A percentile compares a stretch with the other conserved stretches of the same genome.
These are phyloP conservation scores for Miltochrista miniata DNA, from an alignment of 2,888 invertebrate genomes.

Conservation along the genomic window DNA sequence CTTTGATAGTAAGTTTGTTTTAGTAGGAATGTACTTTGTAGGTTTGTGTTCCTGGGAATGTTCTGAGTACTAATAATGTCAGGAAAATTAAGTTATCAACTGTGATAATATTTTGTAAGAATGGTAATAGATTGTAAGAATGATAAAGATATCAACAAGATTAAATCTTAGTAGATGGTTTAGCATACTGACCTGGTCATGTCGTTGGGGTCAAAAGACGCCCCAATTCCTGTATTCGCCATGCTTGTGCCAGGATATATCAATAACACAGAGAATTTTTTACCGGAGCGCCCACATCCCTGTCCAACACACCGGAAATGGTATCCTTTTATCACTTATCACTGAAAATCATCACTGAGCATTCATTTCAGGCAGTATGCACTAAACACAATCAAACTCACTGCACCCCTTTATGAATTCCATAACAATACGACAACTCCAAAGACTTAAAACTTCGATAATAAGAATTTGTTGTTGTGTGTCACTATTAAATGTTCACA, in stretches of 20 bases:
- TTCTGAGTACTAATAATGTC: no score
- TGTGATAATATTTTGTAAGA: no score
- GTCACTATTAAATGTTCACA: slow-evolving; percentile 73
- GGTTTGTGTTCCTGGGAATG: no score
- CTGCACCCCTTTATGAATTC: slow-evolving; percentile 32
- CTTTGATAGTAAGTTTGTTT: no score
- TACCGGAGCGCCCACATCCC: slow-evolving; percentile 61
- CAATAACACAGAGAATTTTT: slow-evolving; percentile 41
- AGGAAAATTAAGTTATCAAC: no score
- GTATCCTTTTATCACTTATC: slow-evolving; percentile 54
- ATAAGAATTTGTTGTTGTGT: slow-evolving; percentile 75
- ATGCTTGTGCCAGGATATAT: slow-evolving; percentile 56
- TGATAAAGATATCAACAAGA: no score
- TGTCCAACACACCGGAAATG: slow-evolving; percentile 57
- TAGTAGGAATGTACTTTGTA: no score
- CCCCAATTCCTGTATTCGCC: slow-evolving; percentile 84
- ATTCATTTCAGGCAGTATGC: slow-evolving; percentile 27
- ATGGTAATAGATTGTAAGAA: no score
- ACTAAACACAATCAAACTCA: slow-evolving; percentile 36
- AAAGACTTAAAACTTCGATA: slow-evolving; percentile 46
- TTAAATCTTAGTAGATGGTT: no score
- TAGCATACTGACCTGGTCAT: slow-evolving; percentile 79
- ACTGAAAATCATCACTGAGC: slow-evolving; percentile 32
- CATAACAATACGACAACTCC: slow-evolving; percentile 26
- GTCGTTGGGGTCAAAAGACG: slow-evolving; percentile 88